Conservation (phyloP, 2,888 invertebrate genomes). For the Byasa hedistus region DNA sequence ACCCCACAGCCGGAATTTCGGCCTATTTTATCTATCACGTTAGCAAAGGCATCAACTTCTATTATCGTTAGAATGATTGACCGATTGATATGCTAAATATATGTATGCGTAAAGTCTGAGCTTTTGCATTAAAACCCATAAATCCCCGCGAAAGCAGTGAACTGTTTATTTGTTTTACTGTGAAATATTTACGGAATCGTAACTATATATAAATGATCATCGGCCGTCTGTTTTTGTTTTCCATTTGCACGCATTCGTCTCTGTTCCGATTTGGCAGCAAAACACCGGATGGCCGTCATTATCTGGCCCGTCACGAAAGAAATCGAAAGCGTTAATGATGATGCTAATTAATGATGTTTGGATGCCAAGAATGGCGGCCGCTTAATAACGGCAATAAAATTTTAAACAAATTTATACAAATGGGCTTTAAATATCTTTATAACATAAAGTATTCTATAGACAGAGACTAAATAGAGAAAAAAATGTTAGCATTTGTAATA, state of each 20-base stretch:
- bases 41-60: no score
- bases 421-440: not conserved
- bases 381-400: slow-evolving; percentile 7
- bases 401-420: not conserved
- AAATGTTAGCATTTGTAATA: no score
- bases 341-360: slow-evolving; percentile 18
- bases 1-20: no score
- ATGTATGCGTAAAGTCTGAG: no score
- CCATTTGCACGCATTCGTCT: slow-evolving; percentile 5
- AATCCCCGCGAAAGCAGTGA: slow-evolving; percentile 6
- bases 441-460: no score
- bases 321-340: slow-evolving; percentile 23
- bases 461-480: no score
- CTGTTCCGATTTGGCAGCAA: slow-evolving; percentile 22
- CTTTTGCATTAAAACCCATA: no score
- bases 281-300: slow-evolving; percentile 24
- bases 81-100: no score
- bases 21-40: no score
- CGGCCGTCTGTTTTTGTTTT: slow-evolving; percentile 19
- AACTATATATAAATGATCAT: slow-evolving; percentile 15
- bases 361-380: slow-evolving; percentile 17
- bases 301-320: slow-evolving; percentile 18
- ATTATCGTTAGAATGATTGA: no score
- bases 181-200: slow-evolving; percentile 1
- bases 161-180: slow-evolving; percentile 2